Conservation (phyloP, 2,797 vertebrate species). For the Carcharodon carcharias region DNA sequence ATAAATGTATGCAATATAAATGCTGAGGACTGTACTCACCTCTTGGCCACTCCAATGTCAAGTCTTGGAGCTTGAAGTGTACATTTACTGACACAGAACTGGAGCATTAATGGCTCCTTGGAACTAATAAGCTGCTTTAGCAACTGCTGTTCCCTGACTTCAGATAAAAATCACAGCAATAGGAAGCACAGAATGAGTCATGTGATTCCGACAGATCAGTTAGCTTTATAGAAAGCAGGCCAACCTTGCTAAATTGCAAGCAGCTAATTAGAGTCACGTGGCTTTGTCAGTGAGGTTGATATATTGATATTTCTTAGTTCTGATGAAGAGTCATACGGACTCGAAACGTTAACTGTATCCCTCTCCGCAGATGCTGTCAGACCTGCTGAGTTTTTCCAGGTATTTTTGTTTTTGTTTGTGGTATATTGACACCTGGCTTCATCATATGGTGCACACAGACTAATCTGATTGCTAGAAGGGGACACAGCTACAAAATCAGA, state of each 20-base stretch:
- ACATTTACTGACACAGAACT: background rate
- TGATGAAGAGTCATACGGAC: no score
- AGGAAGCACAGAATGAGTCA: background rate
- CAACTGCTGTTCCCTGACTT: background rate
- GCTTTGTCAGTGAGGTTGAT: background rate
- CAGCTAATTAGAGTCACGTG: background rate
- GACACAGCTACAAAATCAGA: background rate
- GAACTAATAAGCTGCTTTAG: no score
- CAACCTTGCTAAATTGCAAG: background rate
- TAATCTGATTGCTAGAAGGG: background rate
- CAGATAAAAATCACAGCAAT: background rate
- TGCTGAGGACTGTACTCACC: background rate
- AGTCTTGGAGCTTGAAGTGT: background rate
- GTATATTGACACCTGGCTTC: background rate
- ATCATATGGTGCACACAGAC: background rate
- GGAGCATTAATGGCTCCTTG: background rate
- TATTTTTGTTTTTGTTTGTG: no score
- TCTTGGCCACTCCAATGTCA: background rate
- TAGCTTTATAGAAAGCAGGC: background rate
- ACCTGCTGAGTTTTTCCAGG: no score
- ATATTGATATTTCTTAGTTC: background rate
- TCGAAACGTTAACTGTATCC: no score
- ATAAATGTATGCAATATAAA: background rate
- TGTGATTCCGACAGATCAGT: background rate
- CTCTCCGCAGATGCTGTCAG: no score